Conservation (phyloP, 2,888 invertebrate genomes). For the Asteroscopus sphinx region DNA sequence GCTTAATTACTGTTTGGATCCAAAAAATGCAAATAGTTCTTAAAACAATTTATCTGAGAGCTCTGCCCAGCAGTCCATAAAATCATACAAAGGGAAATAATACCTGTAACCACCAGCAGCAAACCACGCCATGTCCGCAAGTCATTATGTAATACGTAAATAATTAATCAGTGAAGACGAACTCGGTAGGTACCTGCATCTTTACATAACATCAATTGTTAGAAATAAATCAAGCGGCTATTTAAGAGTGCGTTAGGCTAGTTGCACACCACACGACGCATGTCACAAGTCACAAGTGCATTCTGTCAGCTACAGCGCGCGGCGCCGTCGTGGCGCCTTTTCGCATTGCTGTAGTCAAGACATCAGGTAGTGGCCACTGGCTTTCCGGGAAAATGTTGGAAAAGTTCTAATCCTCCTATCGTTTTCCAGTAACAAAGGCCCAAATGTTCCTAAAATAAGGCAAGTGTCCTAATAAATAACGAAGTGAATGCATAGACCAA, state of each 20-base stretch:
- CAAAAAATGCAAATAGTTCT: too few species aligned
- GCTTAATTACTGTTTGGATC: too few species aligned
- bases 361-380: slow-evolving; percentile 41
- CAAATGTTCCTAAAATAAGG: too few species aligned
- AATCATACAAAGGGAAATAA: too few species aligned
- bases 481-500: too few species aligned
- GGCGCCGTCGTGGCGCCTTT: slow-evolving; percentile 78
- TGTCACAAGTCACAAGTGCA: slow-evolving; percentile 55
- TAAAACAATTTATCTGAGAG: too few species aligned
- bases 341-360: slow-evolving; percentile 70
- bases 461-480: too few species aligned
- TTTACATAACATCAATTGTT: slow-evolving; percentile 51
- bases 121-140: not conserved
- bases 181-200: slow-evolving; percentile 20
- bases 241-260: slow-evolving; percentile 51
- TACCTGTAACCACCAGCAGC: too few species aligned
- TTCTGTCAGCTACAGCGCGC: slow-evolving; percentile 62
- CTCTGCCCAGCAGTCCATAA: too few species aligned
- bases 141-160: slow-evolving; percentile 6
- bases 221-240: slow-evolving; percentile 49
- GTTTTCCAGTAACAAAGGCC: too few species aligned
- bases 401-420: not conserved
- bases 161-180: slow-evolving; percentile 40
- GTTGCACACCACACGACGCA: slow-evolving; percentile 50
- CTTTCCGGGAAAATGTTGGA: not conserved